Percentiles rank a stretch among this genome's conserved stretches.
These are phyloP conservation scores for Venusia cambrica DNA, from an alignment of 2,888 invertebrate species.

Conservation along the genomic window DNA sequence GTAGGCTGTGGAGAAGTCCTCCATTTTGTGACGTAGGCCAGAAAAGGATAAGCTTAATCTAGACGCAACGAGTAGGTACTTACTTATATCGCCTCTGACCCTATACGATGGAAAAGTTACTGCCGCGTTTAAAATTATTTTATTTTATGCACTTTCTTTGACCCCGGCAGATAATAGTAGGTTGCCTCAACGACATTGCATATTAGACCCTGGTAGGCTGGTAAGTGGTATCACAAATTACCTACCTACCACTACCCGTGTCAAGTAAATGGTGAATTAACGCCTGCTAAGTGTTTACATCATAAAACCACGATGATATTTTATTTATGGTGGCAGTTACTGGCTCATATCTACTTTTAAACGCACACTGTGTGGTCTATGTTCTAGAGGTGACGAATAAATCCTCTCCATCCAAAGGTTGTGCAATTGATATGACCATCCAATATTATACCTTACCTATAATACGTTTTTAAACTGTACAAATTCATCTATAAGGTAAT, in stretches of 20 bases:
- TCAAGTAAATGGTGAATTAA: slow-evolving; percentile 5
- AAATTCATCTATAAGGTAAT: no score
- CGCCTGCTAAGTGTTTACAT: slow-evolving; percentile 1
- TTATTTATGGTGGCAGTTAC: slow-evolving; percentile 8
- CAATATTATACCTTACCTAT: no score
- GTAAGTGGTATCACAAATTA: no score
- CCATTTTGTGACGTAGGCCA: no score
- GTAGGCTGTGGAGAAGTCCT: no score
- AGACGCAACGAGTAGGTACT: no score
- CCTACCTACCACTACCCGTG: no score
- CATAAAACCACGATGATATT: slow-evolving; percentile 4
- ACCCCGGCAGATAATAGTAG: slow-evolving; percentile 7
- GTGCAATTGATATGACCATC: no score
- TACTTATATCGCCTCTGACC: no score
- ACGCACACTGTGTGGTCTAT: neutral
- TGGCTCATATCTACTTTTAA: neutral
- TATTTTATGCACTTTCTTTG: slow-evolving; percentile 9
- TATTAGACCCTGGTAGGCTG: slow-evolving; percentile 2
- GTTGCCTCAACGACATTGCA: slow-evolving; percentile 6
- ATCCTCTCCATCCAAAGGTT: neutral
- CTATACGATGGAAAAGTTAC: no score
- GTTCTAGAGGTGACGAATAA: neutral
- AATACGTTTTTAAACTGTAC: no score
- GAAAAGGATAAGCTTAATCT: no score
- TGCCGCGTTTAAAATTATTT: slow-evolving; percentile 5